A percentile compares a stretch with the other conserved stretches of the same genome.
These are phyloP conservation scores for Chelonus formosanus DNA, from an alignment of 2,888 invertebrate genomes.

Conservation along the genomic window DNA sequence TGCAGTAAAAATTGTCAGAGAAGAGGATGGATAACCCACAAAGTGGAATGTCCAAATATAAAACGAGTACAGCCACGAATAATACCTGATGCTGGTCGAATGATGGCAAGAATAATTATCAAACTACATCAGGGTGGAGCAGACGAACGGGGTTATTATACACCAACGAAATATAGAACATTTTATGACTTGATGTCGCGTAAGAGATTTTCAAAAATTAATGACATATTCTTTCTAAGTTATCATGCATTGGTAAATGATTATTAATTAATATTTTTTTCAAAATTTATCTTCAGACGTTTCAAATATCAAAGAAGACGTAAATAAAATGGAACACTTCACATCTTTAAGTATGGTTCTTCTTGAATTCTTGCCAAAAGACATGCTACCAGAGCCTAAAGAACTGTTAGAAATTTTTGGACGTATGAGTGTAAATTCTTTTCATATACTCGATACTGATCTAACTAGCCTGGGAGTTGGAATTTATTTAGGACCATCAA, in stretches of 20 bases:
- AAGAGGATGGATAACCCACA: slow-evolving; percentile 83
- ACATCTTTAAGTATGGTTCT: slow-evolving; percentile 77
- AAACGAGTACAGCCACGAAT: slow-evolving; percentile 76
- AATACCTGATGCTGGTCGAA: slow-evolving; percentile 83
- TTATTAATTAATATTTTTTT: no score
- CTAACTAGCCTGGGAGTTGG: slow-evolving; percentile 87
- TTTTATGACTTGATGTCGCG: slow-evolving; percentile 92
- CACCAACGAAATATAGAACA: slow-evolving; percentile 75
- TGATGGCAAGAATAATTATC: slow-evolving; percentile 80
- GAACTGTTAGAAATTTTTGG: slow-evolving; percentile 88
- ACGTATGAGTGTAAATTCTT: slow-evolving; percentile 88
- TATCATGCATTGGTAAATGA: no score
- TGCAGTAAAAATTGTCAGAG: slow-evolving; percentile 84
- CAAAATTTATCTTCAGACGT: slow-evolving; percentile 74
- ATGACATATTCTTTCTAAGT: no score
- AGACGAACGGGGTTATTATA: slow-evolving; percentile 74
- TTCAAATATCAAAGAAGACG: slow-evolving; percentile 79
- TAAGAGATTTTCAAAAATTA: slow-evolving; percentile 65
- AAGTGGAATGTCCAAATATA: slow-evolving; percentile 82
- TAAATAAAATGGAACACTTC: slow-evolving; percentile 81
- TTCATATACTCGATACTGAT: slow-evolving; percentile 84
- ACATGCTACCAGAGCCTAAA: slow-evolving; percentile 76
- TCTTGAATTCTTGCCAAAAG: slow-evolving; percentile 75
- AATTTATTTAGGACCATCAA: slow-evolving; percentile 85
- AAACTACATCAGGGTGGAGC: slow-evolving; percentile 76